A percentile compares a stretch with the other conserved stretches of the same genome.
These are phyloP conservation scores for Pollimyrus isidori DNA, from an alignment of 2,113 vertebrate species.

Conservation along the genomic window DNA sequence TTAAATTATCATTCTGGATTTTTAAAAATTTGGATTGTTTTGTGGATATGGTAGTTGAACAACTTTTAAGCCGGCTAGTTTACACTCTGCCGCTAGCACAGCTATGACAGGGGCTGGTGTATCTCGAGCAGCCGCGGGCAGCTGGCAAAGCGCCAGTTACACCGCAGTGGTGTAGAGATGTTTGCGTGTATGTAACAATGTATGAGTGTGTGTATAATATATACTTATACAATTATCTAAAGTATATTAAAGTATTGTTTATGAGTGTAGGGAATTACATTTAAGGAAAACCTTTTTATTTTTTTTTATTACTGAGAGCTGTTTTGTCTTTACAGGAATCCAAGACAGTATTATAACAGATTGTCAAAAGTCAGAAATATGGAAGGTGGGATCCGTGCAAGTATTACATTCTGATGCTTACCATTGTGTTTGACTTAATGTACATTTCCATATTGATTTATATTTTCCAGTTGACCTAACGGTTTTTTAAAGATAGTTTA, in stretches of 20 bases:
- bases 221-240: background rate
- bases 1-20: background rate
- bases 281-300: background rate
- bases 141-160: background rate
- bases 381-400: conserved; percentile 53
- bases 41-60: background rate
- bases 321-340: conserved; percentile 41
- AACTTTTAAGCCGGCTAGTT: background rate
- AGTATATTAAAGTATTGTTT: background rate
- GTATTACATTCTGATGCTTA: background rate
- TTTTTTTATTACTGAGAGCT: background rate
- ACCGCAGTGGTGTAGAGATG: background rate
- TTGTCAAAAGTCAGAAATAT: conserved; percentile 60
- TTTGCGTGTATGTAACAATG: background rate
- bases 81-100: background rate
- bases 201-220: background rate
- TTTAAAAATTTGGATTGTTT: background rate
- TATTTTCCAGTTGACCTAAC: background rate
- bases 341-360: conserved; percentile 60
- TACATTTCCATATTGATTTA: background rate
- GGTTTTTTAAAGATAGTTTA: too few relatives aligned
- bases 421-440: background rate
- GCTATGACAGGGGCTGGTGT: background rate
- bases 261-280: background rate
- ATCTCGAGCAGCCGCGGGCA: background rate